Percentiles rank a stretch among this genome's conserved stretches.
Conservation (phyloP, 2,113 vertebrate genomes). For the Indicator indicator region DNA sequence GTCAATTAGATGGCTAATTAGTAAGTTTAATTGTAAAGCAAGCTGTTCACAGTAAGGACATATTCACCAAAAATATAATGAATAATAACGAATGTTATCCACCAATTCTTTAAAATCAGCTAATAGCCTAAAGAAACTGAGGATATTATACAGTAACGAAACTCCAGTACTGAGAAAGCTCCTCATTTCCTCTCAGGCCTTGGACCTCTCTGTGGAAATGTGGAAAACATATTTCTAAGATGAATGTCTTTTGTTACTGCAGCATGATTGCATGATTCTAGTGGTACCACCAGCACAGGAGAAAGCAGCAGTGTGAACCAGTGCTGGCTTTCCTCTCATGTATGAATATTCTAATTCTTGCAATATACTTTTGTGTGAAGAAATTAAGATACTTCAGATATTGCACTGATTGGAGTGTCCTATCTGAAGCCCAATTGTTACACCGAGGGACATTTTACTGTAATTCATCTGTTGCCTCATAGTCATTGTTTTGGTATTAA, state of each 20-base stretch:
- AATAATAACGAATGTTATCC: neutral
- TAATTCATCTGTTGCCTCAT: neutral
- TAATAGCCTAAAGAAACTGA: neutral
- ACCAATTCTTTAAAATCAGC: neutral
- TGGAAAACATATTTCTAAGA: neutral
- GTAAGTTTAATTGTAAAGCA: neutral
- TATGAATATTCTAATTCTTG: neutral
- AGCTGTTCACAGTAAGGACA: neutral
- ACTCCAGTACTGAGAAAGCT: neutral
- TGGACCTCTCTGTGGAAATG: neutral
- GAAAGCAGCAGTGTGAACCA: neutral
- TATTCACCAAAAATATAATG: neutral
- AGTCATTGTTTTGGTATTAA: neutral
- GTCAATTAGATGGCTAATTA: neutral
- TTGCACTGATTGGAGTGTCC: neutral
- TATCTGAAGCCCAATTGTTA: neutral
- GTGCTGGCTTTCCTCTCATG: neutral
- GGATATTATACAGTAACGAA: neutral
- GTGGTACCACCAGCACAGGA: neutral
- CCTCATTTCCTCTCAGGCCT: neutral
- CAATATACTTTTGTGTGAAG: neutral
- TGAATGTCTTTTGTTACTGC: neutral
- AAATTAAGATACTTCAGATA: neutral
- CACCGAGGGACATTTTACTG: neutral
- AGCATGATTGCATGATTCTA: neutral